Evolutionary conservation across 2,888 invertebrate genomes (phyloP).

Genomic region (Amaurobius ferox): DNA sequence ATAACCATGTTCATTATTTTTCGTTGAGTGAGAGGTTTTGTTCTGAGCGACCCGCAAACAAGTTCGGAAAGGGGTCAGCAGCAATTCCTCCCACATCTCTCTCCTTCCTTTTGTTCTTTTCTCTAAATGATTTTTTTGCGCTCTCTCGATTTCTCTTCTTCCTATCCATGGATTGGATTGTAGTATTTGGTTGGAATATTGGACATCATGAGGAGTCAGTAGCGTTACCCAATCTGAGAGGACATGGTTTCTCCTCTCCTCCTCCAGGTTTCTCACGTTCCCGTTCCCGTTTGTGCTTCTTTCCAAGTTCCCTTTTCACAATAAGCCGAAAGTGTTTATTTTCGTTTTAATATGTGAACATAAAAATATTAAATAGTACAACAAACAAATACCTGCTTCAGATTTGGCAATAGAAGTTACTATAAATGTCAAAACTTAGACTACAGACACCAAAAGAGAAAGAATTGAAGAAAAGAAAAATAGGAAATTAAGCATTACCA

Average conservation of each 20-base stretch:
- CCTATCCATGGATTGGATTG: background rate
- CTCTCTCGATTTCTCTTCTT: slow-evolving; percentile 12
- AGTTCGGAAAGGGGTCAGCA: slow-evolving; percentile 53
- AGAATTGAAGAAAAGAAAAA: too few species aligned
- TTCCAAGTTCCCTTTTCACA: background rate
- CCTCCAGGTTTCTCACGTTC: background rate
- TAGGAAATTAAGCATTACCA: too few species aligned
- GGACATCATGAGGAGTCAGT: background rate
- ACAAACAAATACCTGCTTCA: too few species aligned
- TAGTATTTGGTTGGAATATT: background rate
- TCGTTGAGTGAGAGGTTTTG: slow-evolving; percentile 24
- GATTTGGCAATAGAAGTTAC: too few species aligned
- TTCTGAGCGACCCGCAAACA: slow-evolving; percentile 33
- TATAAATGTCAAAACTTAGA: too few species aligned
- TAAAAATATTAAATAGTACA: too few species aligned
- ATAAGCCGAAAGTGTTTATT: background rate
- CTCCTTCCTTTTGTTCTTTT: slow-evolving; percentile 39
- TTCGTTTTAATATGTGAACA: too few species aligned
- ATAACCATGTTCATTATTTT: slow-evolving; percentile 21
- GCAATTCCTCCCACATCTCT: slow-evolving; percentile 26
- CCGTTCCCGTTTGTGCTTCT: background rate
- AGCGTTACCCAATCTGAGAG: background rate
- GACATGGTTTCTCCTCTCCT: background rate
- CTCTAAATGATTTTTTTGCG: slow-evolving; percentile 10
- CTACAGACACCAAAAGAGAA: too few species aligned